Evolutionary conservation across 23 tunicate genomes (phyloP).

Genomic region (Phallusia fumigata): DNA sequence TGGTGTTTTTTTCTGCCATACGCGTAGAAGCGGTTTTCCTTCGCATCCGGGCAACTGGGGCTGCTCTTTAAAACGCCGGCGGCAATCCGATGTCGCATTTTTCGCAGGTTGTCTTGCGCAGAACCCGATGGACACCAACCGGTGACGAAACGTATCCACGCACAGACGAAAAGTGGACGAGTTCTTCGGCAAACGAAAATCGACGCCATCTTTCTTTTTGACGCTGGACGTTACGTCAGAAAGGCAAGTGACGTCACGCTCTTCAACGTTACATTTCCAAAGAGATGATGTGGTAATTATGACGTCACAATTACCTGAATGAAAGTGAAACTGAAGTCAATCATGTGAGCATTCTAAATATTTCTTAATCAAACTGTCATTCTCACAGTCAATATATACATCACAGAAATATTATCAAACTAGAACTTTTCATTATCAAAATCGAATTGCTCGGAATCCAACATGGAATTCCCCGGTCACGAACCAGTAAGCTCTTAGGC

Average conservation of each 20-base stretch:
- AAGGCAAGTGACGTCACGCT: not conserved
- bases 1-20: not conserved
- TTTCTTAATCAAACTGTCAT: too few relatives aligned
- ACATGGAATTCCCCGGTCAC: too few relatives aligned
- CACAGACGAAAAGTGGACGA: not conserved
- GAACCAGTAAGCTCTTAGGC: too few relatives aligned
- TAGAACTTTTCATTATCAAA: too few relatives aligned
- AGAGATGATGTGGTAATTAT: not conserved
- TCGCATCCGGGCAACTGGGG: not conserved
- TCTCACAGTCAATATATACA: too few relatives aligned
- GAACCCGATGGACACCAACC: not conserved
- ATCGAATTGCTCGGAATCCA: too few relatives aligned
- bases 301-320: slow-evolving; percentile 2
- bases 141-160: not conserved
- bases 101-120: not conserved
- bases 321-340: not conserved
- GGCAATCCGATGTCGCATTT: not conserved
- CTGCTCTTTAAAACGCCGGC: not conserved
- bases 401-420: too few relatives aligned
- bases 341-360: too few relatives aligned
- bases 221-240: not conserved
- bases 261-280: slow-evolving; percentile 7
- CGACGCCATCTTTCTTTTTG: not conserved
- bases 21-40: not conserved
- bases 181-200: not conserved